Evolutionary conservation across 2,113 vertebrate species (phyloP).

Genomic region (Thunnus maccoyii): DNA sequence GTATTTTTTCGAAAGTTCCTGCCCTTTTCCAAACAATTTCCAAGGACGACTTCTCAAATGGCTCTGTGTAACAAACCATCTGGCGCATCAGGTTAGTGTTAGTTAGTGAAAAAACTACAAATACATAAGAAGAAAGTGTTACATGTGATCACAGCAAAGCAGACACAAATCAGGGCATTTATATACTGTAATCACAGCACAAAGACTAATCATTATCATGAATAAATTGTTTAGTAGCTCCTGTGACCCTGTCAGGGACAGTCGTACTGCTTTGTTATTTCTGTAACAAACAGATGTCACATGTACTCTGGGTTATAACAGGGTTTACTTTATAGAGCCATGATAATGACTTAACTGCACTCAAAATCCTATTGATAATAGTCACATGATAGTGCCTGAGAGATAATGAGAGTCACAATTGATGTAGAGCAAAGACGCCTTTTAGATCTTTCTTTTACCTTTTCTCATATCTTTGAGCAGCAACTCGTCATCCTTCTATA

Average conservation of each 20-base stretch:
- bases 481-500: constrained; percentile 8
- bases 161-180: background rate
- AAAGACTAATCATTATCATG: constrained; percentile 1
- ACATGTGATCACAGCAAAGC: background rate
- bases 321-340: constrained; percentile 1
- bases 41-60: too few species aligned
- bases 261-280: background rate
- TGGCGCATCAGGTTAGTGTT: background rate
- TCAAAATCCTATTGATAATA: constrained; percentile 39
- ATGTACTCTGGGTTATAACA: constrained; percentile 14
- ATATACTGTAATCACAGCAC: background rate
- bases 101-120: background rate
- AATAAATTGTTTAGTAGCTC: constrained; percentile 15
- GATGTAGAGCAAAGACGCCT: constrained; percentile 18
- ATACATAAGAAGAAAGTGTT: constrained; percentile 24
- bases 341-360: constrained; percentile 43
- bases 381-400: constrained; percentile 27
- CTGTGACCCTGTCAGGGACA: background rate
- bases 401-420: constrained; percentile 38
- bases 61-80: too few species aligned
- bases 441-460: constrained; percentile 43
- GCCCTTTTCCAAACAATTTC: too few species aligned
- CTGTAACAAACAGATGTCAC: constrained; percentile 12
- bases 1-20: too few species aligned
- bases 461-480: constrained; percentile 37